A percentile compares a stretch with the other conserved stretches of the same genome.
Evolutionary conservation across 2,888 invertebrate species (phyloP).

Genomic region (Chromoteleia sp.): DNA sequence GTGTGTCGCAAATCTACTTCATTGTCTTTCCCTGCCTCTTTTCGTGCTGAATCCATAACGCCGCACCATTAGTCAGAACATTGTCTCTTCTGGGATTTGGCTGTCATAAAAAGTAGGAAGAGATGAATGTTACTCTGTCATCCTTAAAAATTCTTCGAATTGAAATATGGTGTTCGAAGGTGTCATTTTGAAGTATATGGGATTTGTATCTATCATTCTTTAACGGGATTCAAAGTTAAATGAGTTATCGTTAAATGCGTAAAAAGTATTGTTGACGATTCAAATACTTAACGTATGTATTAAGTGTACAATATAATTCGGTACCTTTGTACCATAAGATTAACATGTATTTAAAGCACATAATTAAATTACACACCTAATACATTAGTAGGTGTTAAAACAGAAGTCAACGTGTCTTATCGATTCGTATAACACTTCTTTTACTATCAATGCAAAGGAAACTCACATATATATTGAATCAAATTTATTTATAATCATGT

Average conservation of each 20-base stretch:
- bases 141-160: conserved; percentile 41
- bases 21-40: conserved; percentile 60
- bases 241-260: neutral
- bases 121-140: conserved; percentile 52
- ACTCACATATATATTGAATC: no score
- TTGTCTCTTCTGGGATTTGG: conserved; percentile 59
- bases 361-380: no score
- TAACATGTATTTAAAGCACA: no score
- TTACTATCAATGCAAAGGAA: no score
- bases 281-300: no score
- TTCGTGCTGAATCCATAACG: conserved; percentile 64
- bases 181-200: conserved; percentile 36
- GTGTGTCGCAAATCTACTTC: conserved; percentile 54
- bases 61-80: conserved; percentile 64
- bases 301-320: no score
- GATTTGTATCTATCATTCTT: conserved; percentile 22
- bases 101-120: conserved; percentile 57
- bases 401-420: no score
- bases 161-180: conserved; percentile 47
- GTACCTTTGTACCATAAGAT: no score
- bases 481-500: no score
- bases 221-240: neutral
- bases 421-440: no score
- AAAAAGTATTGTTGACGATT: neutral
- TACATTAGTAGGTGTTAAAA: no score